Evolutionary conservation across 2,113 vertebrate species (phyloP).

Genomic region (Megalops atlanticus): DNA sequence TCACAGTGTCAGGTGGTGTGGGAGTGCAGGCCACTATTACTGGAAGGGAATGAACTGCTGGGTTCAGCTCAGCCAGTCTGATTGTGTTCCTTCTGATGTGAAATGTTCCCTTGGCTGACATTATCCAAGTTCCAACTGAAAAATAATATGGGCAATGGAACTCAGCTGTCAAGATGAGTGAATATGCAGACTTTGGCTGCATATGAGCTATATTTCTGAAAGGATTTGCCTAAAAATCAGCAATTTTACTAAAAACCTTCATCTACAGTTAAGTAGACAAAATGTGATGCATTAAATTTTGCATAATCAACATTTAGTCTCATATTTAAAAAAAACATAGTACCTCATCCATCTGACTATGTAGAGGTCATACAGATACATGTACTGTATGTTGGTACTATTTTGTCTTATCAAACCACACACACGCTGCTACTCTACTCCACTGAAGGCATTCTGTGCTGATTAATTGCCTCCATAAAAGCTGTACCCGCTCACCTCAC

Average conservation of each 20-base stretch:
- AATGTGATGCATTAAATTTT: background rate
- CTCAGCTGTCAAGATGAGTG: background rate
- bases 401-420: too few species aligned
- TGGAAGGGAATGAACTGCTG: background rate
- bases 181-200: background rate
- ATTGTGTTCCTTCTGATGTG: conserved; percentile 51
- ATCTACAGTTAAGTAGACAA: background rate
- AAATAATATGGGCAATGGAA: conserved; percentile 28
- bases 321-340: background rate
- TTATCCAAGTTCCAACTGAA: conserved; percentile 43
- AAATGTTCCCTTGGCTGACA: conserved; percentile 40
- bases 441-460: background rate
- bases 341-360: background rate
- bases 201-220: background rate
- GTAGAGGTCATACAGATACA: too few species aligned
- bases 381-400: too few species aligned
- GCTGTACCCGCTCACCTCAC: background rate
- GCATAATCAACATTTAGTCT: background rate
- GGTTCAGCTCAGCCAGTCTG: conserved; percentile 41
- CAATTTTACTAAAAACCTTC: too few species aligned
- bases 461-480: background rate
- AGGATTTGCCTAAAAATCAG: too few species aligned
- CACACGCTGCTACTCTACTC: background rate
- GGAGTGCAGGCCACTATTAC: conserved; percentile 53
- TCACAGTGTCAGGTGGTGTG: conserved; percentile 59